phyloP scores from a whole-genome alignment of 1,140 invertebrate species.

The Achroia grisella region DNA sequence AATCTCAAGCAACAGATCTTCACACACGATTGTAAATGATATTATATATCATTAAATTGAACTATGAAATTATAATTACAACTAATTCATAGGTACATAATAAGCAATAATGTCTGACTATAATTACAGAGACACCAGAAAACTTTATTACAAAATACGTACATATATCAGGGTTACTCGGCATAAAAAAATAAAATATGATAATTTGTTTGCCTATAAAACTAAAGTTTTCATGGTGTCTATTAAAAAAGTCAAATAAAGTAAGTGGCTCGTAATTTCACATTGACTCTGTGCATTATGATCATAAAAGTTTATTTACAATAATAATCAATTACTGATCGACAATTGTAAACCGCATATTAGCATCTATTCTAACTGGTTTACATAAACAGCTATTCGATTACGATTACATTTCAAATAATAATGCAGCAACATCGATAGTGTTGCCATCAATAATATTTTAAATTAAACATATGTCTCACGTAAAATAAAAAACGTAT shows the following conservation, averaged over 20 bases:
- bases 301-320: conserved; percentile 10
- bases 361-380: not conserved
- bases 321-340: not conserved
- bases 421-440: conserved; percentile 8
- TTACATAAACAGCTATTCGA: conserved; percentile 4
- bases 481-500: not conserved
- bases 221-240: too few species aligned
- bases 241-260: not conserved
- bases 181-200: too few species aligned
- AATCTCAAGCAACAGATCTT: conserved; percentile 30
- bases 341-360: too few species aligned
- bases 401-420: conserved; percentile 5
- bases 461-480: not conserved
- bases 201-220: too few species aligned
- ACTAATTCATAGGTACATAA: conserved; percentile 6
- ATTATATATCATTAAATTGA: conserved; percentile 59
- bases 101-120: conserved; percentile 8
- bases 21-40: conserved; percentile 42
- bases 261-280: conserved; percentile 1
- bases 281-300: conserved; percentile 9
- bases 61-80: conserved; percentile 19
- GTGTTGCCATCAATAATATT: conserved; percentile 11
- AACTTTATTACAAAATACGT: not conserved
- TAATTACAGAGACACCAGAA: conserved; percentile 2
- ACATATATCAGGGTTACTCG: too few species aligned